Conservation (phyloP, 2,888 invertebrate genomes). For the Beris chalybata region DNA sequence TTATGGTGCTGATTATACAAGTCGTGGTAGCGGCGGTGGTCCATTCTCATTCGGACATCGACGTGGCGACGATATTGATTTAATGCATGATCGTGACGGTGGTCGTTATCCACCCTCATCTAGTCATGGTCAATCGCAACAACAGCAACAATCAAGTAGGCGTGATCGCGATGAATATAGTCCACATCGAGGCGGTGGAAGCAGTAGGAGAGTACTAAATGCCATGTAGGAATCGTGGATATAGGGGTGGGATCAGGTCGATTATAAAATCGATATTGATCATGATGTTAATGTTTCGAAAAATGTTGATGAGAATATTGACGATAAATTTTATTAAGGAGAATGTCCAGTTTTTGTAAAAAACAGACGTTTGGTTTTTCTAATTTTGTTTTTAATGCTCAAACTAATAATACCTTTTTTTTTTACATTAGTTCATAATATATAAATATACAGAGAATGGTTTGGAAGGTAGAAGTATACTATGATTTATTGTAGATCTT, state of each 20-base stretch:
- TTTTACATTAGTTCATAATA: no score
- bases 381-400: slow-evolving; percentile 33
- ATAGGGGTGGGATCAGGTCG: slow-evolving; percentile 58
- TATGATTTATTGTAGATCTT: no score
- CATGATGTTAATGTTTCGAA: slow-evolving; percentile 48
- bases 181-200: slow-evolving; percentile 58
- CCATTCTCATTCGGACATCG: slow-evolving; percentile 38
- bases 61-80: slow-evolving; percentile 51
- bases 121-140: slow-evolving; percentile 46
- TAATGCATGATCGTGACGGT: slow-evolving; percentile 52
- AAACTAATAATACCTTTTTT: slow-evolving; percentile 4
- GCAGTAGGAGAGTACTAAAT: slow-evolving; percentile 58
- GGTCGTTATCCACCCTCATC: slow-evolving; percentile 44
- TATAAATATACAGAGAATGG: slow-evolving; percentile 17
- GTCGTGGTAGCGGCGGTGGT: slow-evolving; percentile 40
- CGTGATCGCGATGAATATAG: slow-evolving; percentile 57
- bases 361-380: slow-evolving; percentile 15
- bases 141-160: slow-evolving; percentile 46
- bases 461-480: not conserved
- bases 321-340: slow-evolving; percentile 55
- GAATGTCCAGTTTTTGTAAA: slow-evolving; percentile 39
- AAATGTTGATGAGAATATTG: slow-evolving; percentile 53
- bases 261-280: slow-evolving; percentile 45
- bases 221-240: slow-evolving; percentile 60
- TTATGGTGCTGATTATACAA: slow-evolving; percentile 50